A percentile compares a stretch with the other conserved stretches of the same genome.
These are phyloP conservation scores for Pogonocherus hispidulus DNA, from an alignment of 2,888 invertebrate species.

Conservation along the genomic window DNA sequence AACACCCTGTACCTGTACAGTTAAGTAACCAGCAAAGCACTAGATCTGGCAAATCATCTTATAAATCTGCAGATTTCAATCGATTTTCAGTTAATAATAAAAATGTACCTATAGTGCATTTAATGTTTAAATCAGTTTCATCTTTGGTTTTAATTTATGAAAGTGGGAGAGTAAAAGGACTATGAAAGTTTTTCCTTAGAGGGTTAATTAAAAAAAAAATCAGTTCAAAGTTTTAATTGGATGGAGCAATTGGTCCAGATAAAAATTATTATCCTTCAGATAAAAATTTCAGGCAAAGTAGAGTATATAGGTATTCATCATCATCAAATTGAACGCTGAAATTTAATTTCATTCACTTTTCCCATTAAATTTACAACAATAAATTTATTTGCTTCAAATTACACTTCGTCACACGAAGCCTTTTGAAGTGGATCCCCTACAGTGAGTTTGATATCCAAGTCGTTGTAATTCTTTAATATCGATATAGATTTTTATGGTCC, in stretches of 20 bases:
- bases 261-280: too few relatives aligned
- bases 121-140: too few relatives aligned
- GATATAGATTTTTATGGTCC: too few relatives aligned
- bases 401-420: too few relatives aligned
- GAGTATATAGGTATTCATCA: slow-evolving; percentile 5
- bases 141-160: not conserved
- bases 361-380: not conserved
- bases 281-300: not conserved
- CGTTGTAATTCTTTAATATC: too few relatives aligned
- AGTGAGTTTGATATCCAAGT: too few relatives aligned
- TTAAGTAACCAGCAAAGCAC: too few relatives aligned
- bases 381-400: not conserved
- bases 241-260: slow-evolving; percentile 1
- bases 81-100: too few relatives aligned
- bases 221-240: slow-evolving; percentile 13
- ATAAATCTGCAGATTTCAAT: too few relatives aligned
- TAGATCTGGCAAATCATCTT: too few relatives aligned
- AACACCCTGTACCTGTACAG: too few relatives aligned
- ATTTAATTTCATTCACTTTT: not conserved
- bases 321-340: not conserved
- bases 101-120: too few relatives aligned
- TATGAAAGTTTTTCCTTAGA: not conserved
- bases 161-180: not conserved
- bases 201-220: slow-evolving; percentile 6
- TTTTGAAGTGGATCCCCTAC: not conserved